Evolutionary conservation across 2,113 vertebrate species (phyloP).

Genomic region (Megaceryle torquata): DNA sequence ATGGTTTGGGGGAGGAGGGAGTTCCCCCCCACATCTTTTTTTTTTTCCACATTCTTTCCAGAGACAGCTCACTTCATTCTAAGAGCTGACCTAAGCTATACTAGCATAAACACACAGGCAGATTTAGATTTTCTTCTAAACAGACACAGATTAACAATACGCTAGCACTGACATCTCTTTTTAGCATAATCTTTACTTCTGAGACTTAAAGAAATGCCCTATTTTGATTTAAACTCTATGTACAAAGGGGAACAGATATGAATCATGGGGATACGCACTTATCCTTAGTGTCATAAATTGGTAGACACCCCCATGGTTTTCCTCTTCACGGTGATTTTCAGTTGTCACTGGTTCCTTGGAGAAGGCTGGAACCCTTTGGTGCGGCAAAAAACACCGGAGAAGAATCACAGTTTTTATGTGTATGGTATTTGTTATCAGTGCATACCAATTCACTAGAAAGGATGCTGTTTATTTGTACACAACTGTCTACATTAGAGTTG

Average conservation of each 20-base stretch:
- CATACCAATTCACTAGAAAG: not conserved
- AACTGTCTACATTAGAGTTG: not conserved
- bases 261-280: not conserved
- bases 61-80: not conserved
- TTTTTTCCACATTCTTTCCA: not conserved
- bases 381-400: constrained; percentile 32
- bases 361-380: constrained; percentile 39
- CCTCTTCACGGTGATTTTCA: constrained; percentile 24
- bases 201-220: not conserved
- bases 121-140: not conserved
- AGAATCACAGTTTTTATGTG: not conserved
- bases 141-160: not conserved
- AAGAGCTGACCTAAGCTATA: not conserved
- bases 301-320: not conserved
- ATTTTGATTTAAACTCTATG: not conserved
- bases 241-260: not conserved
- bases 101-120: not conserved
- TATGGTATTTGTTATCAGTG: not conserved
- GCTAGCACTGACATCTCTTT: not conserved
- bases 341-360: constrained; percentile 28
- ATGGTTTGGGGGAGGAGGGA: no score
- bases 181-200: not conserved
- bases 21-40: not conserved
- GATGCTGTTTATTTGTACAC: not conserved
- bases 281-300: not conserved